Evolutionary conservation across 2,113 vertebrate genomes (phyloP).

Genomic region (Neodon shergylaensis): DNA sequence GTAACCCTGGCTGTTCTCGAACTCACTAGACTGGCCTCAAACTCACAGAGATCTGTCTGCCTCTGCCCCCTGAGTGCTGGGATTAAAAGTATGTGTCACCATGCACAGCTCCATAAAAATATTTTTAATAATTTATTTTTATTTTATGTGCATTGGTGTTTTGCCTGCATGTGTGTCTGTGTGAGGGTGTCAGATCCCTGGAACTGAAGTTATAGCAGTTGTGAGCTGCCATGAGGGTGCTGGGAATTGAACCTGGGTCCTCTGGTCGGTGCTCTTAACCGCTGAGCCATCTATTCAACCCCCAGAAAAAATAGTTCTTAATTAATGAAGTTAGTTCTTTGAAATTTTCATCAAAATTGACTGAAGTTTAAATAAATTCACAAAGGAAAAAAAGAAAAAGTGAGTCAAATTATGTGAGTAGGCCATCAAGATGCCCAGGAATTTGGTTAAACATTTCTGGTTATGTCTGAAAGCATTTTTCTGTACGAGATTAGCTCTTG

Average conservation of each 20-base stretch:
- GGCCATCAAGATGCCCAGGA: not conserved
- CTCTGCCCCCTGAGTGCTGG: not conserved
- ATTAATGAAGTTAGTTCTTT: conserved; percentile 9
- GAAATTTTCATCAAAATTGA: conserved; percentile 26
- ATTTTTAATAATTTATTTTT: not conserved
- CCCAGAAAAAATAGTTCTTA: not conserved
- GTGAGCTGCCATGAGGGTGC: not conserved
- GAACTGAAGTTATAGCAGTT: not conserved
- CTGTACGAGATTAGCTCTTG: not conserved
- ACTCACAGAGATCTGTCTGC: not conserved
- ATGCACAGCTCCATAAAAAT: not conserved
- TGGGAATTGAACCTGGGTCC: not conserved
- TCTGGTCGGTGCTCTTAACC: not conserved
- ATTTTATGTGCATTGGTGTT: not conserved
- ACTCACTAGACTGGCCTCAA: not conserved
- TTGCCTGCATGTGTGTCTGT: not conserved
- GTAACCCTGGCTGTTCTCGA: not conserved
- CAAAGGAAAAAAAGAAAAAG: not conserved
- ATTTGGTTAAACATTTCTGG: not conserved
- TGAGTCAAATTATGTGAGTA: not conserved
- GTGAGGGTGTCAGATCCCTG: not conserved
- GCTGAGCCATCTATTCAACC: not conserved
- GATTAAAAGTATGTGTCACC: not conserved
- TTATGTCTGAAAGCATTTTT: not conserved
- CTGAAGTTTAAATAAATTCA: conserved; percentile 25